Conservation (phyloP, 1,140 invertebrate genomes). For the Trissolcus basalis region DNA sequence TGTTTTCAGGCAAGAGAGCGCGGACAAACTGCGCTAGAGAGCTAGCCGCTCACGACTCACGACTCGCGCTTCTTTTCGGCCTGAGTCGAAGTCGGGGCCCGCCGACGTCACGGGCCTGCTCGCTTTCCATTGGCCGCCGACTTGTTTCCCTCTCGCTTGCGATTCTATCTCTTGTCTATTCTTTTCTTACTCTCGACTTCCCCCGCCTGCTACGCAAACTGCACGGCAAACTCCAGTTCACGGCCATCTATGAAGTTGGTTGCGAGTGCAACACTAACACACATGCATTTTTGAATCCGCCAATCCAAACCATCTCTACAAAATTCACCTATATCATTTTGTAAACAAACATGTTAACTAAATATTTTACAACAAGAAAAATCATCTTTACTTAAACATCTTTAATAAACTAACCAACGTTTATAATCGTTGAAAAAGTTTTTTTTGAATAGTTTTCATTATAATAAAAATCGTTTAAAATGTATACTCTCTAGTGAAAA, state of each 20-base stretch:
- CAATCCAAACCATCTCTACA: too few species aligned
- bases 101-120: conserved; percentile 47
- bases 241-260: too few species aligned
- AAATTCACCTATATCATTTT: too few species aligned
- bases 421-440: too few species aligned
- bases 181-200: conserved; percentile 62
- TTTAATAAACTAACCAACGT: too few species aligned
- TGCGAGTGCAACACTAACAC: background rate
- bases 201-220: conserved; percentile 25
- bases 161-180: conserved; percentile 45
- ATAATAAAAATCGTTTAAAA: too few species aligned
- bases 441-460: too few species aligned
- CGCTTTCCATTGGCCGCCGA: conserved; percentile 45
- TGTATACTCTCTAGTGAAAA: too few species aligned
- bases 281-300: background rate
- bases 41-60: conserved; percentile 32
- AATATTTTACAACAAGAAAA: too few species aligned
- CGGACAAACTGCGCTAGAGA: conserved; percentile 69
- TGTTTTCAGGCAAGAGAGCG: conserved; percentile 71
- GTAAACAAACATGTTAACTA: too few species aligned
- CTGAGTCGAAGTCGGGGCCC: conserved; percentile 61
- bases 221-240: too few species aligned
- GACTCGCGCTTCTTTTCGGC: conserved; percentile 65
- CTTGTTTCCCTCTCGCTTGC: conserved; percentile 47
- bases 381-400: too few species aligned